Base-by-base conservation (phyloP, 2,113 vertebrate genomes). In the Anarrhichthys ocellatus region DNA sequence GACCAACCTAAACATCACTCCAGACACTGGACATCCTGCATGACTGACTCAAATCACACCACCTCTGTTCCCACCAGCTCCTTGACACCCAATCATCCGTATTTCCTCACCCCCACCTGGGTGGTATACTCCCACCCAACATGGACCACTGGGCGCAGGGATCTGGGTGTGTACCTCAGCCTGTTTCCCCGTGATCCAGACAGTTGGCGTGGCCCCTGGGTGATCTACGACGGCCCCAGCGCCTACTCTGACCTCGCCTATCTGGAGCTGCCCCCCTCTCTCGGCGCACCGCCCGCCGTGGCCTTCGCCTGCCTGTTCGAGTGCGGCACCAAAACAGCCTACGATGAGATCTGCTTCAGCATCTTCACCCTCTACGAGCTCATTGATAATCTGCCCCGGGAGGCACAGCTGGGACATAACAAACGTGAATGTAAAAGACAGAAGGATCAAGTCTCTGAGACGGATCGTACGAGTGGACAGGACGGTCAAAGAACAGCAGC, bases 241-340 rank as follows among this genome's bases (percentile, higher is more conserved):
- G 98, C 97, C 15, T 99, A 99, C 91, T 99, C 98, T 0, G 98
- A 99, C 91, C 93, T 99, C 87, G 96, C 97, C 0, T 96, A 94
- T 64, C 18, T 99, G 3, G 95, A 97, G 85, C 78, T 96, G 70
- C 84, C 92, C 1, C 81, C 91, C 80, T 72, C 88, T 4, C 52
- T 77, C 0, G 95, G 93, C 0, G 80, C 83, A 5, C 66, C 89
- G 5, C 92, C 92, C 0, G 91, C 94, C 13, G 85, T 95, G 1
- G 91, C 93, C 38, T 98, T 99, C 0, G 98, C 95, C 70, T 99
- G 98, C 80, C 92, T 99, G 46, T 99, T 96, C 0, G 98, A 99
- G 91, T 97, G 96, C 0, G 98, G 98, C n/a, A 69, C 46, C 0
- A 89, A 74, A 29, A 96, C 95, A 0, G 95, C 97, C 6, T 98